Base-by-base conservation (phyloP, 1,140 invertebrate species). In the Ceratoteleas bidentatus region DNA sequence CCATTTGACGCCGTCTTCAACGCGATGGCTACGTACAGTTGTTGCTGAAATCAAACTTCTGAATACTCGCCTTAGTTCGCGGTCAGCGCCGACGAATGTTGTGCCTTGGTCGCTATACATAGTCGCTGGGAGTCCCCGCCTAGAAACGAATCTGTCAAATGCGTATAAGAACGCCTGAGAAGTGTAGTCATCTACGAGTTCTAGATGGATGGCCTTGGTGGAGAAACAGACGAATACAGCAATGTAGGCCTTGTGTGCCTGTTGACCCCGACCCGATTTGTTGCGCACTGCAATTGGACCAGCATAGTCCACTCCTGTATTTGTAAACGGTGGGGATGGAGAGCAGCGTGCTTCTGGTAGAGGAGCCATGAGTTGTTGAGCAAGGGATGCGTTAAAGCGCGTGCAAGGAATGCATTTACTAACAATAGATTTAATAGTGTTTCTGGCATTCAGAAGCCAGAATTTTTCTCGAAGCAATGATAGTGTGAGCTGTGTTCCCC, bases 41-140 rank as follows among this genome's bases (percentile, higher is more conserved):
- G 43, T 8, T 10, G 7, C 43, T 50, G 14, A 50, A 50, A 50
- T 5, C 2, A 13, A 8, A 3, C 3, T 45, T 6, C 1, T 13
- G 13, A 14, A 57, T 6, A 34, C 34, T 4, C 54, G 11, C 3
- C 7, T 4, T 15, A 58, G 11, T 13, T 58, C 56, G 7, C 2
- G 8, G 4, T 45, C 38, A 10, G 56, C 56, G 8, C 56, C 56
- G 6, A 15, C 4, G 32, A 58, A 58, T 16, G 9, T 43, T 3
- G 56, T 58, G 10, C 14, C 56, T 58, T 43, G 5, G 7, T 58
- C 56, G 14, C 56, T 58, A 13, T 58, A 58, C 13, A 58, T 14
- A 15, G 6, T n/a, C 7, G 16, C 1, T n/a, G 56, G 56, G 9
- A 34, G 1, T 6, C 56, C 56, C 10, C 32, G 13, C 1, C 56